These are phyloP conservation scores for Corythoichthys haematopterus DNA, from an alignment of 2,113 vertebrate species.

Conservation along the genomic window DNA sequence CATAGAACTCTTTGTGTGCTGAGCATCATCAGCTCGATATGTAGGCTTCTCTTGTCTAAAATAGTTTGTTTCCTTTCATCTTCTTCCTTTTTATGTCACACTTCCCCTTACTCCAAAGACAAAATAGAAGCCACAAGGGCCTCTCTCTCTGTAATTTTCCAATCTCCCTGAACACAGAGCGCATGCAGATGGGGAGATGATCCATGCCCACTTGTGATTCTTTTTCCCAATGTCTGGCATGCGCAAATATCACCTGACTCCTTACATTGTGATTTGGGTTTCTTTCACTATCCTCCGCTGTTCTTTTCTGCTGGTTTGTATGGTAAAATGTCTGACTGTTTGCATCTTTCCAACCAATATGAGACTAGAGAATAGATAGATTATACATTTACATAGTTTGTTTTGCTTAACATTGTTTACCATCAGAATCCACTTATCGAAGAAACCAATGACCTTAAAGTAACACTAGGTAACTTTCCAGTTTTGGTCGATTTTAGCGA, in stretches of 20 bases:
- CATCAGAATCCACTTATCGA: too few relatives aligned
- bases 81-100: conserved; percentile 49
- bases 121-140: conserved; percentile 58
- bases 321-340: too few relatives aligned
- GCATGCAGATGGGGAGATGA: conserved; percentile 60
- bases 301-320: background rate
- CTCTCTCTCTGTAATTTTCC: conserved; percentile 61
- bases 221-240: conserved; percentile 20
- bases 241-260: conserved; percentile 1
- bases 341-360: too few relatives aligned
- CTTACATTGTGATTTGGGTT: conserved; percentile 29
- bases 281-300: conserved; percentile 18
- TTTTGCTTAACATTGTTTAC: too few relatives aligned
- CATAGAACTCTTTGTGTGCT: background rate
- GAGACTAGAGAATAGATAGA: too few relatives aligned
- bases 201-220: conserved; percentile 20
- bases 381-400: too few relatives aligned
- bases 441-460: too few relatives aligned
- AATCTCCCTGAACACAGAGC: conserved; percentile 48
- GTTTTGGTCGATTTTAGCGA: too few relatives aligned
- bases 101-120: conserved; percentile 54
- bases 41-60: conserved; percentile 41
- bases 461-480: too few relatives aligned
- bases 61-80: conserved; percentile 56
- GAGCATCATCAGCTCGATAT: conserved; percentile 29